Percentiles rank a stretch among this genome's conserved stretches.
These are phyloP conservation scores for Acridotheres tristis DNA, from an alignment of 2,797 vertebrate species.

Conservation along the genomic window DNA sequence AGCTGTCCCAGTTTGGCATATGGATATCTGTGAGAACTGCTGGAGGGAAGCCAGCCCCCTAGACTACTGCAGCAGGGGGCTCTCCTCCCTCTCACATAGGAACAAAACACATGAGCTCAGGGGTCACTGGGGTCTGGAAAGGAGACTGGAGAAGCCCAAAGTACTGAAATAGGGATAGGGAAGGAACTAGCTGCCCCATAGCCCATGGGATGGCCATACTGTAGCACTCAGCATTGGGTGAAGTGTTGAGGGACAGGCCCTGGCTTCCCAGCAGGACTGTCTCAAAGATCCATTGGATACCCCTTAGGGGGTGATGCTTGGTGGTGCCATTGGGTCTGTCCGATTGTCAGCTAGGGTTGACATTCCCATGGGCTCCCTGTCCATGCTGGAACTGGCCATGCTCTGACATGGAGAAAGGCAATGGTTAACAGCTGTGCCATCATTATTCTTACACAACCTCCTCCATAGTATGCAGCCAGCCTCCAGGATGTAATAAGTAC, in stretches of 20 bases:
- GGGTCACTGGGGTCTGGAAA: background rate
- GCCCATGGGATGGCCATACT: accelerated
- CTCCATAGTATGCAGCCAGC: background rate
- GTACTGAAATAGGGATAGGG: background rate
- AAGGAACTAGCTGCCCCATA: background rate
- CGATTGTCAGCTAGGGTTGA: accelerated
- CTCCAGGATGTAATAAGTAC: background rate
- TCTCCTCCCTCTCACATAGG: background rate
- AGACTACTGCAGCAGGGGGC: accelerated
- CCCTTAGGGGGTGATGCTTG: background rate
- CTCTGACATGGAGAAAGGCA: background rate
- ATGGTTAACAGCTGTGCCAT: background rate
- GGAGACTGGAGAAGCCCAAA: background rate
- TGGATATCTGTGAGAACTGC: background rate
- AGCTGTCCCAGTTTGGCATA: background rate
- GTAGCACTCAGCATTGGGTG: background rate
- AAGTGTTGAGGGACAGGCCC: background rate
- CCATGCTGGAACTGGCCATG: background rate
- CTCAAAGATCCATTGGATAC: background rate
- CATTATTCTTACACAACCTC: background rate
- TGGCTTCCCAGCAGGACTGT: background rate
- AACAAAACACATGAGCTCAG: background rate
- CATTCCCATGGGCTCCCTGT: background rate
- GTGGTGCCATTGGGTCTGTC: background rate
- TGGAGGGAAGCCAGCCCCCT: background rate